Base-by-base conservation (phyloP, 2,888 invertebrate genomes). In the Zootermopsis nevadensis region DNA sequence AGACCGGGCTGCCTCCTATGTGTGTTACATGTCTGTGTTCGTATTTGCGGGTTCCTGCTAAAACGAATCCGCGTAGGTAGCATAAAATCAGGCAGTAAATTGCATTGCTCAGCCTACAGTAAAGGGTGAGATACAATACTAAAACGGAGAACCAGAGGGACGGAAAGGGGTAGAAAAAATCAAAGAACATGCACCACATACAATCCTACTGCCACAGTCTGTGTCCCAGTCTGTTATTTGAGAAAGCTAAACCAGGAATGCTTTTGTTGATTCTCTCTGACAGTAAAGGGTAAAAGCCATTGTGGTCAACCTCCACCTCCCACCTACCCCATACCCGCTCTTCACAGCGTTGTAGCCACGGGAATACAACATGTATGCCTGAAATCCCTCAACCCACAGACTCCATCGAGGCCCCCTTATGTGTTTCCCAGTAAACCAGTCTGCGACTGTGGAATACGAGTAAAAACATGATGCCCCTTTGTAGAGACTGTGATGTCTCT, bases 271-370 rank as follows among this genome's bases (percentile, higher is more conserved):
- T 81, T 76, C 77, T 55, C 66, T 53, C 69, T 48, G 79, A 66
- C 81, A 83, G 81, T 53, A 83, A 83, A 81, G 83, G 83, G 83
- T 83, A 83, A 74, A 80, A 79, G 79, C 79, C 60, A 79, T 60
- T 79, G 79, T 79, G 79, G 79, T 79, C 79, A 79, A 79, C 79
- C 60, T 79, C 60, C 60, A 33, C 12, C 77, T 19, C 77, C 30
- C 60, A 55, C 55, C 55, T 31, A 55, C 35, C 77, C n/a, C n/a
- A n/a, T 31, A 53, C 79, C 35, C 74, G 15, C 74, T 35, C 38
- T 42, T 76, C 38, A 35, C 48, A 53, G 30, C 30, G 53, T 60
- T 60, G 79, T 79, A 55, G 55, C 55, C 79, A 77, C 77, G 72
- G 72, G 72, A 72, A 72, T 72, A 72, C 72, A 72, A 72, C 72